Base-by-base conservation (phyloP, 2,113 vertebrate genomes). In the Toxotes jaculatrix region DNA sequence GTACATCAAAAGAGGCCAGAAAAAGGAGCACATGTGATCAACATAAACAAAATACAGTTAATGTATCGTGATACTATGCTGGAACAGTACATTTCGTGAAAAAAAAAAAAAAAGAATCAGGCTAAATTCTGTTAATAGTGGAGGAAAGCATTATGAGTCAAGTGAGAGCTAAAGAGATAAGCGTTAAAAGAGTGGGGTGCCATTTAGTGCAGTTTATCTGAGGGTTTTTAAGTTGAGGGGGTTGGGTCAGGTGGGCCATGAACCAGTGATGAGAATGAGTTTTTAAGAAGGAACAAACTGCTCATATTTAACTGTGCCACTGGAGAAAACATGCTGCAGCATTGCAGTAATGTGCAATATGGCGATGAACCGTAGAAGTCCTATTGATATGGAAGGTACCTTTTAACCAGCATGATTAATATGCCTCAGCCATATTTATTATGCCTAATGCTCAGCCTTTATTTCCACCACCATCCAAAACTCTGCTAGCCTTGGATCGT, bases 401-500 rank as follows among this genome's bases (percentile, higher is more conserved):
- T 56, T 79, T 79, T 80, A 79, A 72, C 45, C 55, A 67, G 57
- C 76, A 59, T 78, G 60, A 84, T 78, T 80, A 65, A 78, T 65
- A 75, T 42, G 63, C 53, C 63, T 79, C 36, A 62, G 65, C 60
- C 75, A 79, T 83, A 79, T 79, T 83, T 77, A 87, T 84, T 74
- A 87, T 79, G 80, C 38, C 77, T 34, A 82, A 81, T 75, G 43
- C 73, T 63, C 68, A 67, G 64, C 79, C 38, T 68, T 85, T 64
- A 69, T 70, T 55, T 23, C 36, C 62, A 14, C 13, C 60, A 27
- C 27, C 70, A 56, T 79, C 71, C 86, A 82, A 88, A 81, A 74
- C 64, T 66, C 78, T 56, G 63, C 75, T 84, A 45, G 88, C 81
- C 88, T 90, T 87, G 87, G 90, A 89, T 91, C 71, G 34, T 89